Base-by-base conservation (phyloP, 2,888 invertebrate genomes). In the Hyppa rectilinea region DNA sequence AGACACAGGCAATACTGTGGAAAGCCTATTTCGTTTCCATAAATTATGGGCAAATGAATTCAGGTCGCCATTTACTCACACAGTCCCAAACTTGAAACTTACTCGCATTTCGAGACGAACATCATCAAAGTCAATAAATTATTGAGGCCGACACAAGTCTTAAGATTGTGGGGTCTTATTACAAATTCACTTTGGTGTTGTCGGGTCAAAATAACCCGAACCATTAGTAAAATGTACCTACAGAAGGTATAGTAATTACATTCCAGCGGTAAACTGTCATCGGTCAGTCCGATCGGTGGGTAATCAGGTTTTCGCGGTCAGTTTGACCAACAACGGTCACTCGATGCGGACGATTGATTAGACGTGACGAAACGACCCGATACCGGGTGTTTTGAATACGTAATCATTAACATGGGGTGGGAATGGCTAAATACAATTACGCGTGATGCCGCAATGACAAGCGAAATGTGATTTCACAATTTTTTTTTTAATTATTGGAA, bases 131-230 rank as follows among this genome's bases (percentile, higher is more conserved):
- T 87, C 89, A 92, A 92, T 92, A 92, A 92, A 92, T 93, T 91
- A 92, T 91, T 87, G 87, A 89, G 79, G 86, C 88, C 88, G 85
- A 90, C 88, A 87, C 90, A 88, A 87, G 88, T 85, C 90, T 90
- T 88, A 90, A 91, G 90, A 89, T 88, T 88, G 84, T 82, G 81
- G 85, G 84, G 81, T 89, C 91, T 88, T 88, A 92, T 94, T 94
- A 92, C 90, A 92, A 94, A 94, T 93, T 94, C 93, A 92, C 92
- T 93, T 93, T 92, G 89, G 90, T 81, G 85, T 83, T 83, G 81
- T 82, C 75, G 86, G 86, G 86, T 81, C 83, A 87, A 86, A 91
- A 90, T 91, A 92, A 93, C 90, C 90, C 89, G 78, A 76, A 86
- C 90, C 91, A 93, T 94, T 94, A 93, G 92, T 82, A 85, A 90